These are phyloP conservation scores for Scytalopus superciliaris DNA, from an alignment of 2,113 vertebrate species.

Conservation along the genomic window DNA sequence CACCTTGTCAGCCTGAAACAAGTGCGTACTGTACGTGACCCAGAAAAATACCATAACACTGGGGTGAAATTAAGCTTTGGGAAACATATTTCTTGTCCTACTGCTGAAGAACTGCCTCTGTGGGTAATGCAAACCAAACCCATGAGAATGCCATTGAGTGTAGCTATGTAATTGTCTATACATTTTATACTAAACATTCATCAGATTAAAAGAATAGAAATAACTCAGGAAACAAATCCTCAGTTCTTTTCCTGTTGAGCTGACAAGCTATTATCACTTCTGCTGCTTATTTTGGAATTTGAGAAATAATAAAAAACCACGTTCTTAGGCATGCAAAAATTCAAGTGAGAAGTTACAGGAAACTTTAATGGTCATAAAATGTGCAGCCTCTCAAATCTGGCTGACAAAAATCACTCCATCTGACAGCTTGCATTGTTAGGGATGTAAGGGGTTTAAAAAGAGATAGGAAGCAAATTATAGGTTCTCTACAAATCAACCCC, in stretches of 20 bases:
- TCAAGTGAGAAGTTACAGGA: conserved; percentile 10
- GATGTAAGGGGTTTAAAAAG: conserved; percentile 25
- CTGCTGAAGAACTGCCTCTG: neutral
- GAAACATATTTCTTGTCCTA: neutral
- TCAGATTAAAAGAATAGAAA: neutral
- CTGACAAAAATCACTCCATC: conserved; percentile 33
- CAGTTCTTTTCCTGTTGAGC: neutral
- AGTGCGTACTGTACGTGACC: neutral
- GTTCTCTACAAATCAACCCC: conserved; percentile 27
- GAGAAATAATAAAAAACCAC: neutral
- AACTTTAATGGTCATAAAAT: conserved; percentile 45
- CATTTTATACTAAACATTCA: neutral
- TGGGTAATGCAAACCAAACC: neutral
- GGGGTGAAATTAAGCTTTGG: neutral
- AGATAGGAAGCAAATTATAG: conserved; percentile 32
- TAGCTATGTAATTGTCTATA: neutral
- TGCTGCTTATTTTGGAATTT: conserved; percentile 18
- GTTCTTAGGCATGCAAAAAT: neutral
- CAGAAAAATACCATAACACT: neutral
- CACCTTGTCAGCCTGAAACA: neutral
- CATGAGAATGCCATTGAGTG: neutral
- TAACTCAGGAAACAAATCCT: neutral
- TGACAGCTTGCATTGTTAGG: conserved; percentile 43
- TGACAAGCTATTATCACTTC: neutral
- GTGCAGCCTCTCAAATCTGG: conserved; percentile 7